These are phyloP conservation scores for Sprattus sprattus DNA, from an alignment of 2,113 vertebrate species.

Conservation along the genomic window DNA sequence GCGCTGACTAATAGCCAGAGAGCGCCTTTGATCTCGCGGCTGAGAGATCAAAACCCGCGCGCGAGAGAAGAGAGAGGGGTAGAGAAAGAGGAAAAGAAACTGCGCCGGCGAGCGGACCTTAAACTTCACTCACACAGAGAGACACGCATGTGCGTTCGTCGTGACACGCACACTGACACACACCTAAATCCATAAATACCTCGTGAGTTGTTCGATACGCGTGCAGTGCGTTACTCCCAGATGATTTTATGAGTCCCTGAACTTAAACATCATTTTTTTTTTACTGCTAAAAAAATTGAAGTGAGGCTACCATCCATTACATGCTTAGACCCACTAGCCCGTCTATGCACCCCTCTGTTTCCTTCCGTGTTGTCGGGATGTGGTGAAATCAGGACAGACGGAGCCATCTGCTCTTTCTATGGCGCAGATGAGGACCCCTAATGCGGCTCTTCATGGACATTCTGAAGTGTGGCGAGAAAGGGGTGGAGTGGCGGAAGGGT, in stretches of 20 bases:
- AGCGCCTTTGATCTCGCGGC: slow-evolving; percentile 82
- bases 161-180: slow-evolving; percentile 8
- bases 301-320: not conserved
- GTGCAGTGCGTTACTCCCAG: not conserved
- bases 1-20: slow-evolving; percentile 84
- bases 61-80: slow-evolving; percentile 60
- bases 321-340: not conserved
- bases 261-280: not conserved
- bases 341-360: slow-evolving; percentile 28
- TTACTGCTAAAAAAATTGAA: not conserved
- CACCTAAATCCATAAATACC: not conserved
- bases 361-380: slow-evolving; percentile 56
- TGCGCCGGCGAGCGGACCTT: slow-evolving; percentile 70
- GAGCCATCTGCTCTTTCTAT: slow-evolving; percentile 63
- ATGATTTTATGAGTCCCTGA: not conserved
- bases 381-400: slow-evolving; percentile 51
- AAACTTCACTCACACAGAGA: slow-evolving; percentile 32
- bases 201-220: not conserved
- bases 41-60: slow-evolving; percentile 80
- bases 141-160: slow-evolving; percentile 12
- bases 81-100: slow-evolving; percentile 63
- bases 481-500: not conserved
- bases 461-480: not conserved
- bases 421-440: slow-evolving; percentile 41
- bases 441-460: slow-evolving; percentile 46